A percentile compares a stretch with the other conserved stretches of the same genome.
phyloP scores from a whole-genome alignment of 2,888 invertebrate genomes.

The Noctuana brunneofusca region DNA sequence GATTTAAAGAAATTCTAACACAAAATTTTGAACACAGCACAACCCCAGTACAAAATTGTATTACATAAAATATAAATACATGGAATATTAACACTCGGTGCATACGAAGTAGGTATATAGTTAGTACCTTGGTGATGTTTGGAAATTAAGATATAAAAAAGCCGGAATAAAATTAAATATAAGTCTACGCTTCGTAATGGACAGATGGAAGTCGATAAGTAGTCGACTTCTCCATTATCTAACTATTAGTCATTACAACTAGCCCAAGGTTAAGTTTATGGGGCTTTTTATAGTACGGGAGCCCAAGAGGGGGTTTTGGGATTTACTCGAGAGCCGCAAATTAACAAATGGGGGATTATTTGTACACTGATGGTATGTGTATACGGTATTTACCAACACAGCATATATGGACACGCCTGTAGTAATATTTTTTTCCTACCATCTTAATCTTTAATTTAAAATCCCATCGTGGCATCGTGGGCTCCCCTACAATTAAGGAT shows the following conservation, averaged over 20 bases:
- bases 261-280: conserved; percentile 16
- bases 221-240: conserved; percentile 35
- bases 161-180: conserved; percentile 64
- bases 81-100: conserved; percentile 75
- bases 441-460: too few species aligned
- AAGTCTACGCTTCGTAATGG: conserved; percentile 63
- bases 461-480: too few species aligned
- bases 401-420: too few species aligned
- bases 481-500: too few species aligned
- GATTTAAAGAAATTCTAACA: conserved; percentile 52
- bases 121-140: conserved; percentile 70
- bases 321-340: too few species aligned
- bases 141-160: conserved; percentile 64
- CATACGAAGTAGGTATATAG: conserved; percentile 59
- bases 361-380: too few species aligned
- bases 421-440: too few species aligned
- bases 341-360: too few species aligned
- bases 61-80: conserved; percentile 44
- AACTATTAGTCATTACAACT: conserved; percentile 38
- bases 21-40: conserved; percentile 72
- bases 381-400: too few species aligned
- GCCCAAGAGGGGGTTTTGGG: too few species aligned
- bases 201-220: conserved; percentile 48
- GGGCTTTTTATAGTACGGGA: too few species aligned
- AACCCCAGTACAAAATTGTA: conserved; percentile 57